Evolutionary conservation across 2,113 vertebrate genomes (phyloP).

Genomic region (Ochotona curzoniae): DNA sequence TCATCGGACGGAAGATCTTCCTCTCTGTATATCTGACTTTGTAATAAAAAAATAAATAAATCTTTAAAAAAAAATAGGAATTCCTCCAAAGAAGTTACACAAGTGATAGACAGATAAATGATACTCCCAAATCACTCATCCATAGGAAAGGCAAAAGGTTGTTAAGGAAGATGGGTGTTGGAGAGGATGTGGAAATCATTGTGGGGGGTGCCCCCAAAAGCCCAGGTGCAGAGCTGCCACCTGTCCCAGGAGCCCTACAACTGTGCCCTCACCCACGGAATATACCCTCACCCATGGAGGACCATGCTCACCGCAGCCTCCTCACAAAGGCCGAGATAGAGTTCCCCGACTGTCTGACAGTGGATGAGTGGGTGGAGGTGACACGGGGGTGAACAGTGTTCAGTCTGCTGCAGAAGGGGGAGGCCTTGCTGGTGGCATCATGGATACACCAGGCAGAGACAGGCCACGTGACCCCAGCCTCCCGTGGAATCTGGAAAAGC

Average conservation of each 20-base stretch:
- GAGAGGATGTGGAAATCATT: neutral
- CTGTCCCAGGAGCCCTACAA: neutral
- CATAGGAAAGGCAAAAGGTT: neutral
- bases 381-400: too few relatives aligned
- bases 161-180: neutral
- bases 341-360: too few relatives aligned
- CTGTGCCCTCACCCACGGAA: neutral
- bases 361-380: neutral
- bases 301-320: too few relatives aligned
- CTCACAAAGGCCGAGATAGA: neutral
- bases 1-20: too few relatives aligned
- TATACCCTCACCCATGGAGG: too few relatives aligned
- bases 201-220: neutral
- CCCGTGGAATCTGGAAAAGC: neutral
- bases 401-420: neutral
- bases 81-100: neutral
- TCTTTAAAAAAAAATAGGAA: too few relatives aligned
- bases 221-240: neutral
- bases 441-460: neutral
- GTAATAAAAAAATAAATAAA: too few relatives aligned
- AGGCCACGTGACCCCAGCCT: neutral
- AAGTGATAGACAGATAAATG: neutral
- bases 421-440: neutral
- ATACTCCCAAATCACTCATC: neutral
- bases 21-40: too few relatives aligned